Percentiles rank a stretch among this genome's conserved stretches.
phyloP scores from a whole-genome alignment of 1,140 invertebrate genomes.

The Homalodisca vitripennis region DNA sequence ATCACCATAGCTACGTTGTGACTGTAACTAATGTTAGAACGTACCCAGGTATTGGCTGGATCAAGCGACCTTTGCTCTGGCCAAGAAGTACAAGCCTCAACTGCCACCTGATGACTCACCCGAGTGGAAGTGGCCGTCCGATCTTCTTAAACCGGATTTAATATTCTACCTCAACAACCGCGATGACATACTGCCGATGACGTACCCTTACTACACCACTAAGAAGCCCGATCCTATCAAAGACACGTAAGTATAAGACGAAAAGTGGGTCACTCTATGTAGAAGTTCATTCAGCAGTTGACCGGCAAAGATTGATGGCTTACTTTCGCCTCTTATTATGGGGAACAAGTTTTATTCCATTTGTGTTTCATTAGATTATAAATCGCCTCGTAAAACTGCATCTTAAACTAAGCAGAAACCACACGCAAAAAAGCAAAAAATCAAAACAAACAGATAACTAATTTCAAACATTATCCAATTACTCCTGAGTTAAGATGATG shows the following conservation, averaged over 20 bases:
- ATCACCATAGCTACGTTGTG: too few species aligned
- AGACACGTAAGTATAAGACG: background rate
- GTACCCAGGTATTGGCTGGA: constrained; percentile 21
- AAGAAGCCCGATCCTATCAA: background rate
- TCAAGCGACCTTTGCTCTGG: constrained; percentile 20
- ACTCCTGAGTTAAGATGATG: too few species aligned
- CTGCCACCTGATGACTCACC: background rate
- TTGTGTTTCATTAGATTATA: background rate
- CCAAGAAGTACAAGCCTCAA: constrained; percentile 7
- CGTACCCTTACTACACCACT: background rate
- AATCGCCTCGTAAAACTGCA: background rate
- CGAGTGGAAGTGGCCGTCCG: constrained; percentile 10
- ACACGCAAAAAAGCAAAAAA: too few species aligned
- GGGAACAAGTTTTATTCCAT: background rate
- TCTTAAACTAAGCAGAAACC: background rate
- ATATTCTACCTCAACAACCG: constrained; percentile 14
- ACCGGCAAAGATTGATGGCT: background rate
- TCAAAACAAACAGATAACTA: too few species aligned
- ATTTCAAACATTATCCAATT: too few species aligned
- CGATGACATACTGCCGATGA: background rate
- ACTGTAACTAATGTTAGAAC: too few species aligned
- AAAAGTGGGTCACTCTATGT: background rate
- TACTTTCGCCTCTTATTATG: background rate
- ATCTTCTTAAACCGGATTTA: constrained; percentile 18
- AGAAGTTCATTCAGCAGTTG: background rate